Evolutionary conservation across 2,797 vertebrate genomes (phyloP).

Genomic region (Phalanger gymnotis): DNA sequence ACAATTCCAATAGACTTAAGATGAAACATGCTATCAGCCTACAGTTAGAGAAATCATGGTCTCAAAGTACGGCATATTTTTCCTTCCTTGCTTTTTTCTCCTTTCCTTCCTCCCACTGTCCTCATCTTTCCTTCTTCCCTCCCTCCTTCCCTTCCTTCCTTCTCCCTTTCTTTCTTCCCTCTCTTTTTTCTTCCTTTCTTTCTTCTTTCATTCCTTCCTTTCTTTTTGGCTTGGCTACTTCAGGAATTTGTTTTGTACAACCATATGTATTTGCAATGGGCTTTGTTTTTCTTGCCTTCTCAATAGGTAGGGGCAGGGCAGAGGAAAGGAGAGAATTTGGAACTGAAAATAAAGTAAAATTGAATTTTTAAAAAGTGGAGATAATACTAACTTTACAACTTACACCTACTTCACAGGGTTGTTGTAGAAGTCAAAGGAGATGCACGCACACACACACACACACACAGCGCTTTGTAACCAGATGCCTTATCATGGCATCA

Average conservation of each 20-base stretch:
- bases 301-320: background rate
- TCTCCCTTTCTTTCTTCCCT: background rate
- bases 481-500: background rate
- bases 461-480: background rate
- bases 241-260: background rate
- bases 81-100: background rate
- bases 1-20: background rate
- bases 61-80: background rate
- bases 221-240: background rate
- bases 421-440: background rate
- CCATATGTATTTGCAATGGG: background rate
- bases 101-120: background rate
- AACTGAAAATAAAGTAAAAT: background rate
- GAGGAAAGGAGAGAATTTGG: background rate
- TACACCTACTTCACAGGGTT: background rate
- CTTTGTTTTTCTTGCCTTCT: background rate
- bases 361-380: background rate
- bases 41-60: background rate
- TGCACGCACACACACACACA: background rate
- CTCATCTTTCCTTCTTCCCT: background rate
- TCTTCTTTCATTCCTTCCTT: background rate
- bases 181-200: background rate
- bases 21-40: background rate
- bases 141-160: background rate
- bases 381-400: background rate